Evolutionary conservation across 2,888 invertebrate genomes (phyloP).

Genomic region (Rotaria magnacalcarata): DNA sequence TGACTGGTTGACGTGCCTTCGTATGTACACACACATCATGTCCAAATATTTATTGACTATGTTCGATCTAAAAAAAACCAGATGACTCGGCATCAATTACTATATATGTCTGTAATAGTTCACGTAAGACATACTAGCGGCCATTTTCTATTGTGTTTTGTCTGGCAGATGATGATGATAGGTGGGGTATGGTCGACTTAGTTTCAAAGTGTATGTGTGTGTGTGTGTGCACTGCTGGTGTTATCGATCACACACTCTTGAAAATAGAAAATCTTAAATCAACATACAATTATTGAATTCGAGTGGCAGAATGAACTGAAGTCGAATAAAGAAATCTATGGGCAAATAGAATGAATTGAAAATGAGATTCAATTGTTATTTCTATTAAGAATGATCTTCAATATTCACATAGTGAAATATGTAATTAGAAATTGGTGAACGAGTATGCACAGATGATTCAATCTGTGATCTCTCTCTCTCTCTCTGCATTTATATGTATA

Average conservation of each 20-base stretch:
- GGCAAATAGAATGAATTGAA: background rate
- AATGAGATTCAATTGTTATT: background rate
- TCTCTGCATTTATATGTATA: too few species aligned
- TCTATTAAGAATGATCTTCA: background rate
- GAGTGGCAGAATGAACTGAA: background rate
- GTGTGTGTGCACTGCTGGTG: background rate
- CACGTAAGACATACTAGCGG: conserved; percentile 8
- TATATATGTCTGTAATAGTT: background rate
- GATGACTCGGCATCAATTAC: background rate
- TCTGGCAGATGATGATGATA: background rate
- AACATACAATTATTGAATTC: conserved; percentile 14
- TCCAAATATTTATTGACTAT: conserved; percentile 14
- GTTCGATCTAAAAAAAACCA: background rate
- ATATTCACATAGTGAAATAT: background rate
- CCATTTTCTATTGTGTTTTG: background rate
- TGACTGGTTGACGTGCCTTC: background rate
- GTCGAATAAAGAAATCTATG: background rate
- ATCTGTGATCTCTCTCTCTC: background rate
- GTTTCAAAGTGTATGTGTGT: background rate
- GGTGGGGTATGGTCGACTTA: background rate
- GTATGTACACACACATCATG: background rate
- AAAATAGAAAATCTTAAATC: conserved; percentile 2
- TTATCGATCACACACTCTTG: conserved; percentile 7
- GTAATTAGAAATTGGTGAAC: background rate
- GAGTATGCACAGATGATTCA: background rate